These are phyloP conservation scores for Gryllus longicercus DNA, from an alignment of 2,888 invertebrate genomes.

Conservation along the genomic window DNA sequence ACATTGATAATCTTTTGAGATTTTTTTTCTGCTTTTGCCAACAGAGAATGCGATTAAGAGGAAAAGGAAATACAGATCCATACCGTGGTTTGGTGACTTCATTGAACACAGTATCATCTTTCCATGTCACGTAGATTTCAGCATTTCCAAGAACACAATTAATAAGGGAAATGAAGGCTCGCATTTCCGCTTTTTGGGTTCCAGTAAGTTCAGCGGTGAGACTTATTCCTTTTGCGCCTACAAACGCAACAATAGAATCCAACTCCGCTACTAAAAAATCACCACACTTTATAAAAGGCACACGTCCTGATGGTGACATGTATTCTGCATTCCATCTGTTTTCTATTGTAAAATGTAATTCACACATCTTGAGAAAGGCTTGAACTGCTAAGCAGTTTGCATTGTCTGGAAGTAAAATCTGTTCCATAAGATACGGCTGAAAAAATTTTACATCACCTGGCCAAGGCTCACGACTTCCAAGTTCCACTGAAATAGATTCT, in stretches of 20 bases:
- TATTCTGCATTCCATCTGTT: constrained; percentile 88
- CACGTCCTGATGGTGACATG: constrained; percentile 89
- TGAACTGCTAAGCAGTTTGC: constrained; percentile 91
- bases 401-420: constrained; percentile 89
- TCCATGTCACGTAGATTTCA: constrained; percentile 64
- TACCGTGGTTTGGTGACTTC: constrained; percentile 80
- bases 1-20: constrained; percentile 66
- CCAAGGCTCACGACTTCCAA: constrained; percentile 75
- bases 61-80: constrained; percentile 91
- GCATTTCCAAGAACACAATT: constrained; percentile 86
- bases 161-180: constrained; percentile 88
- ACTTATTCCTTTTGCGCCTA: constrained; percentile 66
- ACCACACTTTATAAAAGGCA: constrained; percentile 90
- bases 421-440: constrained; percentile 89
- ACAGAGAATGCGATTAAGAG: constrained; percentile 77
- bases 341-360: constrained; percentile 75
- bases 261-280: constrained; percentile 85
- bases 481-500: neutral
- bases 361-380: constrained; percentile 90
- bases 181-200: constrained; percentile 82
- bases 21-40: constrained; percentile 69
- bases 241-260: constrained; percentile 86
- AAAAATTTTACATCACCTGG: constrained; percentile 80
- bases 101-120: constrained; percentile 72
- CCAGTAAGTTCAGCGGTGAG: constrained; percentile 68